Evolutionary conservation across 2,888 invertebrate species (phyloP).

Genomic region (Clepsis dumicolana): DNA sequence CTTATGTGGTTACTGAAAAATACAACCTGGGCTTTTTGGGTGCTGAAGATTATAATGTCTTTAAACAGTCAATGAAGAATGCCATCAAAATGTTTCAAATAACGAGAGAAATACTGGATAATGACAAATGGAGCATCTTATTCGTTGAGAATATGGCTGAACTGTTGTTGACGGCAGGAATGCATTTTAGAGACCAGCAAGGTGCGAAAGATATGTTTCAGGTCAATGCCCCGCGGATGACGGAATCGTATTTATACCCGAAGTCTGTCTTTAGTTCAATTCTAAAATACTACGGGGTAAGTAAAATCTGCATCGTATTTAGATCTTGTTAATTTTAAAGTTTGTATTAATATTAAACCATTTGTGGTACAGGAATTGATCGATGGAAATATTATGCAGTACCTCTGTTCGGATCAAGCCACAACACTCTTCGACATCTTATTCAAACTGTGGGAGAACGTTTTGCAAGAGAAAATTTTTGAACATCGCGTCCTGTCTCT

Average conservation of each 20-base stretch:
- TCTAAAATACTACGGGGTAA: constrained; percentile 77
- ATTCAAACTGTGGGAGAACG: constrained; percentile 76
- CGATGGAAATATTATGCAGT: constrained; percentile 67
- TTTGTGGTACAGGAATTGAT: constrained; percentile 63
- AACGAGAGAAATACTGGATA: constrained; percentile 65
- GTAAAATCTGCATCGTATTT: constrained; percentile 46
- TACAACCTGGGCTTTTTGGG: constrained; percentile 60
- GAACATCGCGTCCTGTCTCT: constrained; percentile 85
- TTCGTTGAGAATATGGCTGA: constrained; percentile 74
- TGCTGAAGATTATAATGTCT: constrained; percentile 48
- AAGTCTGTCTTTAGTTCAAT: constrained; percentile 69
- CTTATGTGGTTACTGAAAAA: constrained; percentile 71
- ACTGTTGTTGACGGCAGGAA: constrained; percentile 65
- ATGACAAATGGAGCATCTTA: constrained; percentile 70
- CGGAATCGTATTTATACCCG: constrained; percentile 73
- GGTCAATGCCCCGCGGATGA: constrained; percentile 59
- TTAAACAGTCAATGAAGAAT: constrained; percentile 52
- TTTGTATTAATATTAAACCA: neutral
- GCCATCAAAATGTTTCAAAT: constrained; percentile 67
- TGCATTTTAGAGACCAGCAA: constrained; percentile 68
- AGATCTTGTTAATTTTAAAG: neutral
- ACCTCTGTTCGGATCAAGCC: constrained; percentile 77
- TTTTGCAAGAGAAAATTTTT: constrained; percentile 74
- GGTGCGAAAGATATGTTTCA: constrained; percentile 63
- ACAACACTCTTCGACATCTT: constrained; percentile 84